Conservation (phyloP, 2,113 vertebrate species). For the Rhinoderma darwinii region DNA sequence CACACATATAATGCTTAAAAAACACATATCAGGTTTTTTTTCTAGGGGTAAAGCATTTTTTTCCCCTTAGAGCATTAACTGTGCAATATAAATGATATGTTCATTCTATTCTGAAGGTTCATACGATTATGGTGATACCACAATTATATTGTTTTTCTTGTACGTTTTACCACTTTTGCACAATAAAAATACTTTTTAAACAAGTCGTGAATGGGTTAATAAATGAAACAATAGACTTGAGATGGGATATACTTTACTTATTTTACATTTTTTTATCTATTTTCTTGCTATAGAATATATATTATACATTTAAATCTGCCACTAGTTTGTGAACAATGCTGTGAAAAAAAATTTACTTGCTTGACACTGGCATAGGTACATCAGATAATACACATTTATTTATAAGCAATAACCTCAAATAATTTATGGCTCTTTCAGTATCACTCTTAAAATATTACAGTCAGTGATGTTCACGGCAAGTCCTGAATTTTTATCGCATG, state of each 20-base stretch:
- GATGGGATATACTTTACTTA: not conserved
- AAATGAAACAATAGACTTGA: too few relatives aligned
- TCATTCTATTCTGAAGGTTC: too few relatives aligned
- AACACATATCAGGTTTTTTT: too few relatives aligned
- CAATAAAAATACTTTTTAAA: too few relatives aligned
- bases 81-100: too few relatives aligned
- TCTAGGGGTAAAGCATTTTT: too few relatives aligned
- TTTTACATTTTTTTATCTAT: not conserved
- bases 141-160: too few relatives aligned
- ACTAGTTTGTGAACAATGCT: not conserved
- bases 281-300: not conserved
- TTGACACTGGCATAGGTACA: not conserved
- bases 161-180: too few relatives aligned
- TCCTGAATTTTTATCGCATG: slow-evolving; percentile 24
- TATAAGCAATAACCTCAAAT: slow-evolving; percentile 37
- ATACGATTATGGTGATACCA: too few relatives aligned
- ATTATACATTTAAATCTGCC: not conserved
- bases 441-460: slow-evolving; percentile 31
- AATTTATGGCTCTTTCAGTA: slow-evolving; percentile 46
- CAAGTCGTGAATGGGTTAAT: too few relatives aligned
- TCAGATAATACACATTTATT: slow-evolving; percentile 24
- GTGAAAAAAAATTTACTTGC: not conserved
- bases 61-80: too few relatives aligned
- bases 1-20: too few relatives aligned
- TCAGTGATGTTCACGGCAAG: slow-evolving; percentile 34